These are phyloP conservation scores for Takifugu rubripes DNA, from an alignment of 2,797 vertebrate species.

Conservation along the genomic window DNA sequence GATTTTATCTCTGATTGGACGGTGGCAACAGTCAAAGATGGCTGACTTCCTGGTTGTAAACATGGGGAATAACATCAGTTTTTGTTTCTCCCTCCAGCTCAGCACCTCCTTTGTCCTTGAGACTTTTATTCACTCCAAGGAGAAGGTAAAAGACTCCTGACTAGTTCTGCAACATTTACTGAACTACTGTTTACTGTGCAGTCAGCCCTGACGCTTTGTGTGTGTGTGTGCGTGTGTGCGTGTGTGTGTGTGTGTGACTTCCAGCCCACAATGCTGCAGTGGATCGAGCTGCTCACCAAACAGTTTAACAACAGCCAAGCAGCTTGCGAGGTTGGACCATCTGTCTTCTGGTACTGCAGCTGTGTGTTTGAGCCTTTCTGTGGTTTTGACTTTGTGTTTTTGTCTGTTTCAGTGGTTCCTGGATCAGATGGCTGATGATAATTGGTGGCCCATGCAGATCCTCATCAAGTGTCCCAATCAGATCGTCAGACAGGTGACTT, in stretches of 20 bases:
- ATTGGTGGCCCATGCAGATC: conserved; percentile 99
- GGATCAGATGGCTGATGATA: conserved; percentile 98
- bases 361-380: no score
- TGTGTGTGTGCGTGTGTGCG: no score
- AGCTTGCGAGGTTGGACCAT: conserved; percentile 87
- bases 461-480: conserved; percentile 99
- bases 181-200: neutral
- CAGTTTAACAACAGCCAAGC: conserved; percentile 99
- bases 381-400: neutral
- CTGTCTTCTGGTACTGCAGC: neutral
- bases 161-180: neutral
- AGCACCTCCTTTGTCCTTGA: conserved; percentile 98
- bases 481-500: conserved; percentile 92
- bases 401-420: conserved; percentile 88
- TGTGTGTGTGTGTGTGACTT: neutral
- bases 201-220: neutral
- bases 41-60: neutral
- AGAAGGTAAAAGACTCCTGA: conserved; percentile 82
- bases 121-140: conserved; percentile 98
- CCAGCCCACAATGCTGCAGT: conserved; percentile 99
- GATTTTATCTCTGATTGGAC: no score
- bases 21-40: no score
- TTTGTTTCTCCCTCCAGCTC: conserved; percentile 71
- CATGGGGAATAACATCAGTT: no score
- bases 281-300: conserved; percentile 98